Evolutionary conservation across 2,113 vertebrate genomes (phyloP).

Genomic region (Madoqua kirkii): DNA sequence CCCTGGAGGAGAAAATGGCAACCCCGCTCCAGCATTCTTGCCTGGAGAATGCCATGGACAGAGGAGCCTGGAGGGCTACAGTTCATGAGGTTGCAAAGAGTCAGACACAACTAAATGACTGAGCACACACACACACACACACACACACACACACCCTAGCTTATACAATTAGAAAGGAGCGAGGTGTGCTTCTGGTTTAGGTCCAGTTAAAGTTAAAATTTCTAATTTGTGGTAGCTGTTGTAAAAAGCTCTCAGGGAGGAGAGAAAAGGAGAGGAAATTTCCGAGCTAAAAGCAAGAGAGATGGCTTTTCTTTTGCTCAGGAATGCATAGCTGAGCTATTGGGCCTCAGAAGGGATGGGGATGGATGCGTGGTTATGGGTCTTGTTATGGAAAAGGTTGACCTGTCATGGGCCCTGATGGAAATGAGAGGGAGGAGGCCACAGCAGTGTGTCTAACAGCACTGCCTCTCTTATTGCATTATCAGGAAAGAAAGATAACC

Average conservation of each 20-base stretch:
- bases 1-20: not conserved
- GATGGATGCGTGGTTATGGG: slow-evolving; percentile 31
- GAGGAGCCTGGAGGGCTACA: not conserved
- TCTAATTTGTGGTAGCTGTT: slow-evolving; percentile 44
- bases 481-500: slow-evolving; percentile 78
- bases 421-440: slow-evolving; percentile 57
- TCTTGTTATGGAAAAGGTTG: slow-evolving; percentile 70
- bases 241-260: slow-evolving; percentile 28
- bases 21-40: not conserved
- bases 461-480: slow-evolving; percentile 76
- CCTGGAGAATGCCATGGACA: not conserved
- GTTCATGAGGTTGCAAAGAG: not conserved
- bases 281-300: slow-evolving; percentile 60
- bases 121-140: not conserved
- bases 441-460: slow-evolving; percentile 65
- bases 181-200: slow-evolving; percentile 51
- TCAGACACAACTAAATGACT: not conserved
- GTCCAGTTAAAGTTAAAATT: slow-evolving; percentile 51
- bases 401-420: slow-evolving; percentile 66
- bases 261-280: slow-evolving; percentile 36
- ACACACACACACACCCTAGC: not conserved
- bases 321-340: slow-evolving; percentile 56
- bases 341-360: slow-evolving; percentile 54
- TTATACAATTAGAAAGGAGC: not conserved
- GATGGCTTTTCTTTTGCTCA: slow-evolving; percentile 66